phyloP scores from a whole-genome alignment of 2,888 invertebrate species.

The Trachelus iudaicus region DNA sequence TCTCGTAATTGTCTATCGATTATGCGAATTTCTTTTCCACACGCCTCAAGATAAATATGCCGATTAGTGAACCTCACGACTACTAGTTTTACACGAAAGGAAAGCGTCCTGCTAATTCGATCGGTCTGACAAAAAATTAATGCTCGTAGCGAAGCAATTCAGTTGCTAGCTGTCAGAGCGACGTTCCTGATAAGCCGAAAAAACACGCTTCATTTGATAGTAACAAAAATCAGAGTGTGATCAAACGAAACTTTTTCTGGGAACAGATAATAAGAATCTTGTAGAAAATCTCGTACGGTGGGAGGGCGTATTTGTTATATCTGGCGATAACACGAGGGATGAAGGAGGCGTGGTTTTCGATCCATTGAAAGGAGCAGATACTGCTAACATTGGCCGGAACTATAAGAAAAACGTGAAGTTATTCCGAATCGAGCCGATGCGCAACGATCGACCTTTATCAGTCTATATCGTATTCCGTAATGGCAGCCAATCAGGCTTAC shows the following conservation, averaged over 20 bases:
- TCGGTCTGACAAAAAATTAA: not conserved
- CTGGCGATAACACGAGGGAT: not conserved
- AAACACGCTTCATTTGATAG: not conserved
- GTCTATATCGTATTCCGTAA: not conserved
- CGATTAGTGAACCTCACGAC: not conserved
- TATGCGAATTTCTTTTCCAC: not conserved
- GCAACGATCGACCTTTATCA: not conserved
- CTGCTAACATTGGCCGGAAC: not conserved
- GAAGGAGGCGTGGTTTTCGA: not conserved
- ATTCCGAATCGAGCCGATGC: not conserved
- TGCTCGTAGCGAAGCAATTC: not conserved
- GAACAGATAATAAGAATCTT: not conserved
- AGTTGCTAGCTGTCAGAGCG: not conserved
- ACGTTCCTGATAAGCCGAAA: not conserved
- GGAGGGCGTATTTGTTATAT: not conserved
- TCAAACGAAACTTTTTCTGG: not conserved
- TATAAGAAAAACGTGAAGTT: not conserved
- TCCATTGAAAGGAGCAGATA: not conserved
- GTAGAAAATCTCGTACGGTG: not conserved
- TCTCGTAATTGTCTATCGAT: not conserved
- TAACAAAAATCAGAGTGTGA: not conserved
- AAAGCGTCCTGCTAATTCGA: not conserved
- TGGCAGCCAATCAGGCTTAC: not conserved
- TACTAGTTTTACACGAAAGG: not conserved
- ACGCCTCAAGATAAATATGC: not conserved